A percentile compares a stretch with the other conserved stretches of the same genome.
Evolutionary conservation across 2,888 invertebrate genomes (phyloP).

Genomic region (Eristalis tenax): DNA sequence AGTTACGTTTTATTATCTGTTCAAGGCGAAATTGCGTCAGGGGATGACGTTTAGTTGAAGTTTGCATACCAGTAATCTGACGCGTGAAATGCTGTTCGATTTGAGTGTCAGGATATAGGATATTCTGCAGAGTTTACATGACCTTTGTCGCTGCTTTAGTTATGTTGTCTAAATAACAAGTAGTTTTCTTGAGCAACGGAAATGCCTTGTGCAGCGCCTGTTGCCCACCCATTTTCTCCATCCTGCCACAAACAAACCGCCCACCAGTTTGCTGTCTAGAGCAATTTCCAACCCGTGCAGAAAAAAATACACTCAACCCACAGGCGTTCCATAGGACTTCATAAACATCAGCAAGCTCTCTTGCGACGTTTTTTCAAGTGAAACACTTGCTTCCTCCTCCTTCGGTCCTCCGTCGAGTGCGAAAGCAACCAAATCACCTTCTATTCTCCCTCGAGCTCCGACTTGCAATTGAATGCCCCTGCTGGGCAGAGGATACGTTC

Average conservation of each 20-base stretch:
- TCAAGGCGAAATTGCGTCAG: not conserved
- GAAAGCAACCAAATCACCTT: conserved; percentile 24
- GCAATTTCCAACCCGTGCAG: conserved; percentile 11
- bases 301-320: not conserved
- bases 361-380: not conserved
- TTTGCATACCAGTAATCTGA: not conserved
- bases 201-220: too few species aligned
- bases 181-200: too few species aligned
- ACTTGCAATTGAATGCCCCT: conserved; percentile 28
- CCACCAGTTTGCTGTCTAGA: not conserved
- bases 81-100: too few species aligned
- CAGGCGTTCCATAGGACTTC: conserved; percentile 1
- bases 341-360: not conserved
- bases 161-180: too few species aligned
- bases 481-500: conserved; percentile 34
- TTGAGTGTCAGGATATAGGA: too few species aligned
- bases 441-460: conserved; percentile 21
- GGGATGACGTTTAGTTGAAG: not conserved
- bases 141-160: too few species aligned
- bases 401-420: too few species aligned
- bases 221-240: too few species aligned
- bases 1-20: not conserved
- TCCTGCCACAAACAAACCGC: too few species aligned
- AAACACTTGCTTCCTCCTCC: not conserved
- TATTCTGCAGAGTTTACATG: too few species aligned